phyloP scores from a whole-genome alignment of 92 coral and sea anemone genomes.

The Zoanthus gigantus region DNA sequence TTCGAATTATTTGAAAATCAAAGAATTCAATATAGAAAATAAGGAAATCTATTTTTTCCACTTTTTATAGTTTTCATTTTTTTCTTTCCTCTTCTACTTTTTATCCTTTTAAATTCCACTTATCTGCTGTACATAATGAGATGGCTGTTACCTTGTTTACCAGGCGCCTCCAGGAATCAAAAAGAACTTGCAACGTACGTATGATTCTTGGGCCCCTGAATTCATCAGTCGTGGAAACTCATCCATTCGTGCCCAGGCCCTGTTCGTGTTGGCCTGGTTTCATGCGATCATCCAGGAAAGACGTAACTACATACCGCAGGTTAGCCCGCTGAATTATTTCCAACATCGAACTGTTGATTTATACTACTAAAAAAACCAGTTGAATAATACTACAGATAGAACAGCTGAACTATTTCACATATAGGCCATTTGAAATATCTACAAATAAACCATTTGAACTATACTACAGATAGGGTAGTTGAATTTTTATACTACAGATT shows the following conservation, averaged over 20 bases:
- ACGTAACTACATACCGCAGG: slow-evolving; percentile 99
- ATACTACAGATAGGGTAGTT: too few relatives aligned
- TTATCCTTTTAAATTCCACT: not conserved
- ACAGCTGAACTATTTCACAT: too few relatives aligned
- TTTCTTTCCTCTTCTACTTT: not conserved
- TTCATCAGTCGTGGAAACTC: slow-evolving; percentile 92
- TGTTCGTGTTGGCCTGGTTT: slow-evolving; percentile 97
- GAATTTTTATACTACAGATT: too few relatives aligned
- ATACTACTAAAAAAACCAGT: too few relatives aligned
- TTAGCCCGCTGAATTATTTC: slow-evolving; percentile 5
- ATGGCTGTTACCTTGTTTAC: not conserved
- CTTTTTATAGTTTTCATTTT: too few relatives aligned
- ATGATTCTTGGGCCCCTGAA: slow-evolving; percentile 98
- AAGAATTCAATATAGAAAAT: too few relatives aligned
- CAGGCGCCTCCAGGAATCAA: slow-evolving; percentile 99
- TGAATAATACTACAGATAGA: too few relatives aligned
- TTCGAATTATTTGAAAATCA: too few relatives aligned
- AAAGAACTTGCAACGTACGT: slow-evolving; percentile 96
- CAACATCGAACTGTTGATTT: not conserved
- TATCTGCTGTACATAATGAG: not conserved
- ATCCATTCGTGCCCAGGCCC: slow-evolving; percentile 99
- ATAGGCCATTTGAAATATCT: too few relatives aligned
- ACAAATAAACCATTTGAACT: too few relatives aligned
- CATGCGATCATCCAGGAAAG: slow-evolving; percentile 97
- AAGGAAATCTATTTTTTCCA: too few relatives aligned